A percentile compares a stretch with the other conserved stretches of the same genome.
Conservation (phyloP, 2,113 vertebrate species). For the Phyllostomus hastatus region DNA sequence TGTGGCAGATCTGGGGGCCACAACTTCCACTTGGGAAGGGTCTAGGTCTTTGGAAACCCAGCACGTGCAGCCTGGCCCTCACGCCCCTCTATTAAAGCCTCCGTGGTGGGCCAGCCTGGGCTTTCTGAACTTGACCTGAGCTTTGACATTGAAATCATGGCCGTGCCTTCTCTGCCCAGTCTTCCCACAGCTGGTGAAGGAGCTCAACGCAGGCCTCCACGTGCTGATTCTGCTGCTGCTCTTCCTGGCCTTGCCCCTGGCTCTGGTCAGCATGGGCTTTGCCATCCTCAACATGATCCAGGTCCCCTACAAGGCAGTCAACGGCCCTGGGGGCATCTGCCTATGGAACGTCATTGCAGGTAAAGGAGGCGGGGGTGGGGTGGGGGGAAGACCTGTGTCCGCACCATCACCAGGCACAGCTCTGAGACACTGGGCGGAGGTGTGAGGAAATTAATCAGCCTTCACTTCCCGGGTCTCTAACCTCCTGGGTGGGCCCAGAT, state of each 20-base stretch:
- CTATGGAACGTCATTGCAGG: conserved; percentile 95
- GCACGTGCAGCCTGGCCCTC: not conserved
- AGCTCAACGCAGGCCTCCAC: conserved; percentile 90
- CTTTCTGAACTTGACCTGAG: not conserved
- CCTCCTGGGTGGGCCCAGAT: not conserved
- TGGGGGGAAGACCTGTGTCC: not conserved
- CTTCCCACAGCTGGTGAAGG: conserved; percentile 92
- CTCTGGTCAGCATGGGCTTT: conserved; percentile 93
- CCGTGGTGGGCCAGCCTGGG: fast-evolving
- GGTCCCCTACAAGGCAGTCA: conserved; percentile 94
- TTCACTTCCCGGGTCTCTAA: not conserved
- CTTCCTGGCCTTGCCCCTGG: conserved; percentile 87
- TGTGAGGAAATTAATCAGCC: not conserved
- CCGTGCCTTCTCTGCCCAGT: conserved; percentile 81
- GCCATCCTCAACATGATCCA: conserved; percentile 93
- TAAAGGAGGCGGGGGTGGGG: too few species aligned
- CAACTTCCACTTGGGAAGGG: not conserved
- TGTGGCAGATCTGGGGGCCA: too few species aligned
- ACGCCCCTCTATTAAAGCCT: fast-evolving
- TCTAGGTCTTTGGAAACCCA: not conserved
- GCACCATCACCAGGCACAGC: not conserved
- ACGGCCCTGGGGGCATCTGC: conserved; percentile 92
- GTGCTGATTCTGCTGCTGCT: conserved; percentile 92
- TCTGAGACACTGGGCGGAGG: fast-evolving
- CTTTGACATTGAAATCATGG: not conserved